Evolutionary conservation across 2,113 vertebrate genomes (phyloP).

Genomic region (Lepisosteus osseus): DNA sequence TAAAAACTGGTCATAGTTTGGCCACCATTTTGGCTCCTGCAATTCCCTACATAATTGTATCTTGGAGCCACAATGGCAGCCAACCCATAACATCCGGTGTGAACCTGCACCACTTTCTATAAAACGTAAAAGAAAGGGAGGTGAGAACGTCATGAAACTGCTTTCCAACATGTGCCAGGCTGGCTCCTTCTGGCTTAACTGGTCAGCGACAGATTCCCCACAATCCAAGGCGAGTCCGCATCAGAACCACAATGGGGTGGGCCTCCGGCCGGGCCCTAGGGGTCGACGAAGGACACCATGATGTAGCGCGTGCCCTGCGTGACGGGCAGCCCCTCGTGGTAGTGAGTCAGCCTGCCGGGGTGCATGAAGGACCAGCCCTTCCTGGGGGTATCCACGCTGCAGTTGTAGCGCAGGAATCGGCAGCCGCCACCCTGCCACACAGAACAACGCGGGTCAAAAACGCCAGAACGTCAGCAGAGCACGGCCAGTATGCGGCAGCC

Average conservation of each 20-base stretch:
- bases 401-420: slow-evolving; percentile 79
- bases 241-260: background rate
- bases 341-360: slow-evolving; percentile 83
- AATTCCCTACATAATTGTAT: too few relatives aligned
- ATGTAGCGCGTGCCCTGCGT: slow-evolving; percentile 82
- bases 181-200: background rate
- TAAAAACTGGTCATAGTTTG: too few relatives aligned
- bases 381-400: slow-evolving; percentile 70
- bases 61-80: too few relatives aligned
- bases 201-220: too few relatives aligned
- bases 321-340: slow-evolving; percentile 83
- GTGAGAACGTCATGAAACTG: too few relatives aligned
- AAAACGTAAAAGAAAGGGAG: too few relatives aligned
- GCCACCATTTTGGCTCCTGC: too few relatives aligned
- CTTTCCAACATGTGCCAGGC: background rate
- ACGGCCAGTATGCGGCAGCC: too few relatives aligned
- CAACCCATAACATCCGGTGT: too few relatives aligned
- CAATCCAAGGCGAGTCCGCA: background rate
- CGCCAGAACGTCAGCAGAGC: too few relatives aligned
- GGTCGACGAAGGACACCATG: slow-evolving; percentile 88
- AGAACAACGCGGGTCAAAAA: background rate
- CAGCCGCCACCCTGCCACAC: slow-evolving; percentile 76
- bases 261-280: slow-evolving; percentile 38
- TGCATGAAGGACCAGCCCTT: slow-evolving; percentile 88
- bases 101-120: too few relatives aligned